Conservation (phyloP, 2,113 vertebrate genomes). For the Bubo blakistoni region DNA sequence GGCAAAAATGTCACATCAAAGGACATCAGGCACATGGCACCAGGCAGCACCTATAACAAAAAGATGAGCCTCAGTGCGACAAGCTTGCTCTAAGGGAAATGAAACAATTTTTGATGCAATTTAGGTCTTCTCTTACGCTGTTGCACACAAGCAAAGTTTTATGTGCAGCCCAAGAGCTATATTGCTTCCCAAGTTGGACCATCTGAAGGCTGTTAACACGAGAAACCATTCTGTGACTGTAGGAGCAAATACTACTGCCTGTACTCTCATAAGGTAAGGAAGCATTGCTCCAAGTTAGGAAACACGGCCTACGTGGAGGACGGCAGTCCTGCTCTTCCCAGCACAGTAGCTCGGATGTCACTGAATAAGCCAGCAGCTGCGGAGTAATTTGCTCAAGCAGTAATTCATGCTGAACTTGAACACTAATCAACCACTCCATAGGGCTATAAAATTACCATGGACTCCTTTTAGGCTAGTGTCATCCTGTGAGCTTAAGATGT, state of each 20-base stretch:
- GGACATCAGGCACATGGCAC: background rate
- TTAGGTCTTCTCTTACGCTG: background rate
- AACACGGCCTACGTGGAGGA: rapidly evolving
- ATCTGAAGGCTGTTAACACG: background rate
- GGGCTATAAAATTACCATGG: background rate
- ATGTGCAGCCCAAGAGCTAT: rapidly evolving
- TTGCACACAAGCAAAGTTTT: background rate
- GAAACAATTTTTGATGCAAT: background rate
- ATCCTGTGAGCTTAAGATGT: background rate
- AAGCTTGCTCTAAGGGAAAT: background rate
- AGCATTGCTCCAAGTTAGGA: rapidly evolving
- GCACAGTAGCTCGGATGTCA: background rate
- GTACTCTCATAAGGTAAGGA: rapidly evolving
- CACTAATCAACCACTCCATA: background rate
- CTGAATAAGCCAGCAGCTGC: background rate
- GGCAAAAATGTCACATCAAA: background rate
- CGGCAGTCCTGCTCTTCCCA: rapidly evolving
- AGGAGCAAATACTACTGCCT: background rate
- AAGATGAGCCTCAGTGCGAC: background rate
- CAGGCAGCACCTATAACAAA: background rate
- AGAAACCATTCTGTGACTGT: background rate
- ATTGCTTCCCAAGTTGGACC: background rate
- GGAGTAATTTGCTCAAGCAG: background rate
- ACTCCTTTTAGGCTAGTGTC: background rate
- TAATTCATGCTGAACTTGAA: background rate